Evolutionary conservation across 2,888 invertebrate genomes (phyloP), one percentile per base, ranked within the genome.

Genomic region (Epinotia demarniana): DNA sequence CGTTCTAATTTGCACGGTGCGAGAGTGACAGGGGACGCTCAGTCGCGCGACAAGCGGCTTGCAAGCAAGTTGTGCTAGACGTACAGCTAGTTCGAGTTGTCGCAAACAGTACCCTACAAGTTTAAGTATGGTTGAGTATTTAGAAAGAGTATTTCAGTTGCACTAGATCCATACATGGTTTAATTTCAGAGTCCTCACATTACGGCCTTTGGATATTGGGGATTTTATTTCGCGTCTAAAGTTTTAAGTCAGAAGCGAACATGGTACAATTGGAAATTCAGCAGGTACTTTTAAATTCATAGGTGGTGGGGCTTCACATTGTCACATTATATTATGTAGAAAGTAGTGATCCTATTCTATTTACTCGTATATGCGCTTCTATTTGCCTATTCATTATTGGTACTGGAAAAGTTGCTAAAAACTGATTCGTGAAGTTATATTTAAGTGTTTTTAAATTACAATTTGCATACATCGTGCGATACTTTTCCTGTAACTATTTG

Each of bases 201-300:
- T 85, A 87, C 89, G 89, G 89, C 88, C 83, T 91, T 92, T 87
- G 91, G 90, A 89, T 87, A 89, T 91, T 91, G 85, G 88, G 87
- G 86, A 84, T 85, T 85, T 89, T 85, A 86, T 85, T 90, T 87
- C 89, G 84, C 88, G 86, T 88, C 87, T 81, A 80, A 79, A 80
- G 75, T 81, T 81, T 81, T 27, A 69, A 80, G 77, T 80, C 79
- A 76, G 81, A 85, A 89, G 85, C 87, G 85, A 91, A 88, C 87
- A 93, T 93, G 93, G 92, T 93, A 87, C 92, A 89, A 87, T 92
- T 93, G 92, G 92, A 92, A 87, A 86, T 88, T 86, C 84, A 86
- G 84, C 90, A 93, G 93, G 93, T 93, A 93, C 88, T 89, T 89
- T 84, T 86, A 83, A 86, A 86, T 78, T 80, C 80, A 82, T 87